Base-by-base conservation (phyloP, 2,797 vertebrate genomes). In the Chelidonichthys spinosus region DNA sequence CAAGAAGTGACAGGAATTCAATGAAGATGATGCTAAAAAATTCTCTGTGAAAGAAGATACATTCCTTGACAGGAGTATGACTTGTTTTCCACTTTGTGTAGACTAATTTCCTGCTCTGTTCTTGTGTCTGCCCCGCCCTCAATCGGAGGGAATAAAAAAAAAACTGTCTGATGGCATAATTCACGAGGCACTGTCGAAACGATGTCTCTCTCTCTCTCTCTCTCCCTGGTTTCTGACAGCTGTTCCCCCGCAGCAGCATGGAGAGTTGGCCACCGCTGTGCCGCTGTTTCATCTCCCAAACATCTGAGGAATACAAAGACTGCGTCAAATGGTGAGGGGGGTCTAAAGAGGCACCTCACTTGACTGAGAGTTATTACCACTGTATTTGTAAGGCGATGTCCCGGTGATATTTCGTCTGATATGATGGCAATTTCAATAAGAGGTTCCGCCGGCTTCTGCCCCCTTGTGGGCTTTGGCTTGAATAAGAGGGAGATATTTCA, bases 371-470 rank as follows among this genome's bases (percentile, higher is more conserved):
- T 90, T 92, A 92, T 94, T 92, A 90, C 86, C 74, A 66, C 81
- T 92, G 82, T 89, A 87, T 93, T 92, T 91, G 89, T 82, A 85
- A 90, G 90, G 91, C 75, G 69, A 87, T 82, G 90, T 89, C 89
- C 79, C 18, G 74, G 84, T 54, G 87, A 93, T 94, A 90, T 91
- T 91, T 89, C 52, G 66, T 71, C 67, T 81, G 92, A 92, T 94
- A 92, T 93, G 90, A 91, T 87, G 89, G 84, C 89, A 89, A 90
- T 93, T 94, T 92, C 91, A 92, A 89, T 93, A 93, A 93, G 90
- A 91, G 86, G 87, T 88, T 90, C 87, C 84, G 40, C 72, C 74
- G 83, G 83, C 89, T 84, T 78, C 40, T 53, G 77, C 85, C 83
- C 85, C 87, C 92, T 84, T 46, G 72, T 82, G 85, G 91, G 87